Base-by-base conservation (phyloP, 1,140 invertebrate species). In the Procambarus clarkii region DNA sequence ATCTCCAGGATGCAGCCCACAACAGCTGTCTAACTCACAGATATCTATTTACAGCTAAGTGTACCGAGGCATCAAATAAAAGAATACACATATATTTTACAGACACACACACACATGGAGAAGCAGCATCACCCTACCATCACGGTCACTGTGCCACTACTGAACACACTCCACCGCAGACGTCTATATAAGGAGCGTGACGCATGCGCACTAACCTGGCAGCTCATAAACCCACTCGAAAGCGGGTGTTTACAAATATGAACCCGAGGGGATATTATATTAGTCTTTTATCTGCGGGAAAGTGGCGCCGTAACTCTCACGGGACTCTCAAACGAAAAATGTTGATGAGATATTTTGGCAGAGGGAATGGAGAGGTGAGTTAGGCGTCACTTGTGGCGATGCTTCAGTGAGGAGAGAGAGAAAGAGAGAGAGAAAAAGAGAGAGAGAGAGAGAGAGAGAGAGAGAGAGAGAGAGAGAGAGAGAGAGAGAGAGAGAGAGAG, bases 251-350 rank as follows among this genome's bases (percentile, higher is more conserved):
- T 74, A 74, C 69, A 74, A 74, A 74, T 74, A 34, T 74, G 34
- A 7, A 34, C 0, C 69, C 13, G 15, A 18, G 60, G 5, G 69
- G 21, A 34, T 74, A 74, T 74, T 74, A 74, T 74, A 74, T 74
- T 74, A 11, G 69, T n/a, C 69, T 74, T 74, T 74, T 74, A 74
- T 74, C 21, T 24, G 24, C 4, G 24, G n/a, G 2, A 74, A 24
- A 74, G n/a, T 74, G 69, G 69, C 5, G n/a, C n/a, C 79, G 60
- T 81, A 81, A 81, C 54, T 81, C 79, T 50, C 24, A 54, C 15
- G 3, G 50, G 3, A 24, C 13, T n/a, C 45, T 81, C 50, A 81
- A 3, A 60, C 18, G 46, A 60, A 81, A 81, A 81, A 81, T 81
- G 54, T n/a, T 81, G 69, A 74, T 24, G 69, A 74, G 21, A 24